Conservation (phyloP, 2,888 invertebrate species). For the Drosophila setosimentum region DNA sequence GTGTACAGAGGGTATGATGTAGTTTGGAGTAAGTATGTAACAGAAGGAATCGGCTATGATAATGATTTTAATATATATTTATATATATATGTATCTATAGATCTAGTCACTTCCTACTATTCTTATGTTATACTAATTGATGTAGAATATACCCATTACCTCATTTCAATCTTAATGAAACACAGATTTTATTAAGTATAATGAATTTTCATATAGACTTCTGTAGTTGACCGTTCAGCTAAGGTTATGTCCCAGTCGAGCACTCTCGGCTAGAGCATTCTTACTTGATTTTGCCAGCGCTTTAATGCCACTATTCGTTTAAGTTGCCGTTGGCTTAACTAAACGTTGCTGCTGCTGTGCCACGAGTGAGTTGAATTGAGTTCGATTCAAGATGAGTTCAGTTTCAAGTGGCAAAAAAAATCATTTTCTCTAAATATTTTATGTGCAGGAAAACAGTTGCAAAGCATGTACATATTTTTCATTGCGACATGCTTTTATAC, state of each 20-base stretch:
- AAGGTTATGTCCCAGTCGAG: neutral
- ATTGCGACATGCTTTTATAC: neutral
- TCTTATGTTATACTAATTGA: no score
- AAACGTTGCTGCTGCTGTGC: constrained; percentile 29
- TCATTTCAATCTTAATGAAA: neutral
- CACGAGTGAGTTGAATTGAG: constrained; percentile 2
- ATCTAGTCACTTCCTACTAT: no score
- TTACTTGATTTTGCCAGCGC: constrained; percentile 33
- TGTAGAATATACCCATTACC: neutral
- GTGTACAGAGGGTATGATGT: neutral
- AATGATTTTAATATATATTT: neutral
- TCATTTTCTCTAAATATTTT: constrained; percentile 49
- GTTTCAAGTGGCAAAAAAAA: constrained; percentile 39
- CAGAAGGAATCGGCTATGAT: no score
- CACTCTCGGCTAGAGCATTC: neutral
- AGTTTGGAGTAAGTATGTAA: neutral
- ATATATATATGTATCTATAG: no score
- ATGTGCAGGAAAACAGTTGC: constrained; percentile 8
- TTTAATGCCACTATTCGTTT: constrained; percentile 57
- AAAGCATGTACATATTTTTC: constrained; percentile 11
- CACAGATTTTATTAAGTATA: neutral
- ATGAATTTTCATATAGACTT: neutral
- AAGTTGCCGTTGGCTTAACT: constrained; percentile 55
- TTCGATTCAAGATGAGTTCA: constrained; percentile 1
- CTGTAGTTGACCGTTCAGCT: neutral